A percentile compares a stretch with the other conserved stretches of the same genome.
Conservation (phyloP, 2,888 invertebrate species). For the Tryphoninae sp. region DNA sequence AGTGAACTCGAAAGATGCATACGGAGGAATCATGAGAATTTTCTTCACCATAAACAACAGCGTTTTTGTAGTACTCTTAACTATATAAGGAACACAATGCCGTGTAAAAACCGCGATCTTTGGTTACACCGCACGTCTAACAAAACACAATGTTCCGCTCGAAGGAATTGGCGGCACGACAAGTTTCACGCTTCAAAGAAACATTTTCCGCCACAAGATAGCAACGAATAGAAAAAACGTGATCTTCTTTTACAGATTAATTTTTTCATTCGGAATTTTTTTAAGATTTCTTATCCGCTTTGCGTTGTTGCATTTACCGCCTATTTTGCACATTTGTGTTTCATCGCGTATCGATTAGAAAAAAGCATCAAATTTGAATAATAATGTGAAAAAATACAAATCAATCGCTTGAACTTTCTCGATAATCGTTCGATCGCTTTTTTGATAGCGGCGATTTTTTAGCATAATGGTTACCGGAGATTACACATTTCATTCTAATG, state of each 20-base stretch:
- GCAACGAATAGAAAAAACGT: background rate
- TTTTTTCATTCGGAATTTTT: background rate
- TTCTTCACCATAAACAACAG: background rate
- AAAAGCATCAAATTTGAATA: background rate
- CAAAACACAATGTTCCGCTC: slow-evolving; percentile 14
- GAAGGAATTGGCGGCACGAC: slow-evolving; percentile 10
- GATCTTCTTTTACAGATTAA: background rate
- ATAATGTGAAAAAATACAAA: background rate
- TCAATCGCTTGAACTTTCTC: slow-evolving; percentile 37
- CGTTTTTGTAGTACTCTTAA: slow-evolving; percentile 34
- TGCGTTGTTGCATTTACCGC: background rate
- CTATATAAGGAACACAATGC: background rate
- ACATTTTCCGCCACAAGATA: background rate
- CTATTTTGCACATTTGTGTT: background rate
- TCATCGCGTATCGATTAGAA: background rate
- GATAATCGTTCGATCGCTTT: slow-evolving; percentile 16
- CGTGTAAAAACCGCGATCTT: background rate
- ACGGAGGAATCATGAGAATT: slow-evolving; percentile 14
- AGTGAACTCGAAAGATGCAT: slow-evolving; percentile 21
- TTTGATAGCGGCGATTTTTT: slow-evolving; percentile 2
- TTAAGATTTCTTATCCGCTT: background rate
- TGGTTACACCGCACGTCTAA: background rate
- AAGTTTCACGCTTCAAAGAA: slow-evolving; percentile 4
- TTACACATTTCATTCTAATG: slow-evolving; percentile 35
- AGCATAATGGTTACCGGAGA: slow-evolving; percentile 24